phyloP scores from a whole-genome alignment of 2,888 invertebrate genomes.

The Dynastes grantii region DNA sequence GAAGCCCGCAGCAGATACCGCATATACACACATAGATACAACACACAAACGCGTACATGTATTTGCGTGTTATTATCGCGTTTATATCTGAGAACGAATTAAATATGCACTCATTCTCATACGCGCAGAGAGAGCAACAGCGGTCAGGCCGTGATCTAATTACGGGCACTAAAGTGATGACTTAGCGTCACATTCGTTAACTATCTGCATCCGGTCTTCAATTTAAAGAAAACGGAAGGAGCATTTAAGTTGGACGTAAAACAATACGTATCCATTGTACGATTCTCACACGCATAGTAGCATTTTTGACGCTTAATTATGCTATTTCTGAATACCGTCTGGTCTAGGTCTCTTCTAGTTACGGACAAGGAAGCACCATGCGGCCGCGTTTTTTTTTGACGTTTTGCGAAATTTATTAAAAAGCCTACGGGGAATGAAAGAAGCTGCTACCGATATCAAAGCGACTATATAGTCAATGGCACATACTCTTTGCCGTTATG shows the following conservation, averaged over 20 bases:
- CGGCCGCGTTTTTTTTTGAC: not conserved
- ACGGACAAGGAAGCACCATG: conserved; percentile 16
- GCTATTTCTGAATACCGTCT: conserved; percentile 45
- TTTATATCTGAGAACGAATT: conserved; percentile 49
- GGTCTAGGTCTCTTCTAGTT: not conserved
- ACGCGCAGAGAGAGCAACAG: conserved; percentile 41
- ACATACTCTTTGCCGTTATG: not conserved
- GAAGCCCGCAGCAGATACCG: not conserved
- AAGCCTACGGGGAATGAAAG: conserved; percentile 21
- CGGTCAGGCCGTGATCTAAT: conserved; percentile 53
- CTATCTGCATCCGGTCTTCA: conserved; percentile 67
- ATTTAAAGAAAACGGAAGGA: conserved; percentile 70
- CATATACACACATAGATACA: not conserved
- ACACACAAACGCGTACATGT: conserved; percentile 6
- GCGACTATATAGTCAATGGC: not conserved
- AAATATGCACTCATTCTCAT: conserved; percentile 48
- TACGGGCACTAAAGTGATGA: conserved; percentile 62
- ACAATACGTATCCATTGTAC: conserved; percentile 60
- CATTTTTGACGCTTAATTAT: conserved; percentile 50
- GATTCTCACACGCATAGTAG: conserved; percentile 61
- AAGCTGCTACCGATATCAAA: conserved; percentile 12
- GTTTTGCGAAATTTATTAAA: conserved; percentile 28
- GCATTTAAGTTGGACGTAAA: conserved; percentile 65
- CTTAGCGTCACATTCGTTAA: conserved; percentile 70
- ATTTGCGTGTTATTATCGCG: conserved; percentile 42